Percentiles rank a stretch among this genome's conserved stretches.
These are phyloP conservation scores for Iphiclides podalirius DNA, from an alignment of 2,888 invertebrate genomes.

Conservation along the genomic window DNA sequence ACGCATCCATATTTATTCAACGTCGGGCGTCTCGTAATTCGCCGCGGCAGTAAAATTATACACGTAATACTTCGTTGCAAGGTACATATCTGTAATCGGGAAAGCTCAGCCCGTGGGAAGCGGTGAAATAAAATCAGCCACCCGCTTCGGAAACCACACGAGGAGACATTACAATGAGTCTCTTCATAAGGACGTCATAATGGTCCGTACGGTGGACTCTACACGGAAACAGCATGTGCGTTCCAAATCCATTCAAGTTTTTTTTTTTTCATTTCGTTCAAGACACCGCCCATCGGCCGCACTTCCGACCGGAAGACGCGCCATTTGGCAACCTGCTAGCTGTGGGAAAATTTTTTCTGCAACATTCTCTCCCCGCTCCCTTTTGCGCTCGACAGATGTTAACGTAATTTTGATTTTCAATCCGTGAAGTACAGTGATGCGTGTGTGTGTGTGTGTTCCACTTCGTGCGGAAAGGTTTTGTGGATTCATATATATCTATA, in stretches of 20 bases:
- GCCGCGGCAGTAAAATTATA: constrained; percentile 36
- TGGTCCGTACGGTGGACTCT: no score
- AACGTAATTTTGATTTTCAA: constrained; percentile 39
- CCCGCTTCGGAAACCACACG: no score
- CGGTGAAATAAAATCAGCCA: neutral
- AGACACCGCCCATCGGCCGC: constrained; percentile 64
- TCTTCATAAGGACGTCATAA: no score
- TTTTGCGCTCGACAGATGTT: constrained; percentile 29
- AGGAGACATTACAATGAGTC: no score
- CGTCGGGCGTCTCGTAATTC: constrained; percentile 37
- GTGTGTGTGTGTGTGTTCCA: no score
- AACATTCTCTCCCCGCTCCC: constrained; percentile 44
- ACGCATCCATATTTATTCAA: constrained; percentile 32
- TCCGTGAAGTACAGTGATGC: no score
- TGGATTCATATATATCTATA: no score
- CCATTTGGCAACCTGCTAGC: constrained; percentile 73
- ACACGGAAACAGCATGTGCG: no score
- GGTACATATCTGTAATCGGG: constrained; percentile 21
- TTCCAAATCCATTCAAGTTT: constrained; percentile 54
- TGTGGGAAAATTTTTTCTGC: constrained; percentile 71
- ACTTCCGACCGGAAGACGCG: constrained; percentile 76
- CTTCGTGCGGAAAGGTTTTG: no score
- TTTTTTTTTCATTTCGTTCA: constrained; percentile 48
- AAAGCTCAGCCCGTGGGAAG: neutral
- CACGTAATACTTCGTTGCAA: constrained; percentile 35